A percentile compares a stretch with the other conserved stretches of the same genome.
phyloP scores from a whole-genome alignment of 2,797 vertebrate genomes.

The Hydrophis major region DNA sequence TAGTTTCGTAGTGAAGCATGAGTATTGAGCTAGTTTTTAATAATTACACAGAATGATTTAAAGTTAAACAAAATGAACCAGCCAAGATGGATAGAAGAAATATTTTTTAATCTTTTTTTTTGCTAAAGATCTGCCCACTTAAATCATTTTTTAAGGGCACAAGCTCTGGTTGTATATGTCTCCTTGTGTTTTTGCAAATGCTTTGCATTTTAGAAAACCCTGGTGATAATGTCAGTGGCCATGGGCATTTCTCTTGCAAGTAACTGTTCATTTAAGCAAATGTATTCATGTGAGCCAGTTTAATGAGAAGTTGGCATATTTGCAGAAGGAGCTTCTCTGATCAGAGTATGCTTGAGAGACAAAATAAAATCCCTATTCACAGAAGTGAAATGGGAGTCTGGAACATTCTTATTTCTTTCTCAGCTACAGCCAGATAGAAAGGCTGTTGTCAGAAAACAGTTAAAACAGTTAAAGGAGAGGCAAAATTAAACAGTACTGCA shows the following conservation, averaged over 20 bases:
- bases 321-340: background rate
- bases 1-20: too few species aligned
- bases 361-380: background rate
- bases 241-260: background rate
- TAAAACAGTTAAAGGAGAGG: background rate
- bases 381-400: background rate
- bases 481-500: background rate
- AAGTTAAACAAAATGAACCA: background rate
- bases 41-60: background rate
- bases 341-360: background rate
- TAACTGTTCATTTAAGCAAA: background rate
- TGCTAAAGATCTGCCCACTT: background rate
- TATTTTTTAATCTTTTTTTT: background rate
- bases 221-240: background rate
- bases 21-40: background rate
- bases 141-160: background rate
- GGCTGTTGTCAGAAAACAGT: background rate
- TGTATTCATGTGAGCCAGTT: conserved; percentile 3
- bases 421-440: background rate
- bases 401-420: background rate
- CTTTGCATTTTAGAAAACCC: background rate
- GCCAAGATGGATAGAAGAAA: background rate
- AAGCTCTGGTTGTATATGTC: background rate
- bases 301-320: conserved; percentile 1
- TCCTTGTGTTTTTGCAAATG: background rate